Evolutionary conservation across 2,888 invertebrate genomes (phyloP).

Genomic region (Hipparchia sbordonii): DNA sequence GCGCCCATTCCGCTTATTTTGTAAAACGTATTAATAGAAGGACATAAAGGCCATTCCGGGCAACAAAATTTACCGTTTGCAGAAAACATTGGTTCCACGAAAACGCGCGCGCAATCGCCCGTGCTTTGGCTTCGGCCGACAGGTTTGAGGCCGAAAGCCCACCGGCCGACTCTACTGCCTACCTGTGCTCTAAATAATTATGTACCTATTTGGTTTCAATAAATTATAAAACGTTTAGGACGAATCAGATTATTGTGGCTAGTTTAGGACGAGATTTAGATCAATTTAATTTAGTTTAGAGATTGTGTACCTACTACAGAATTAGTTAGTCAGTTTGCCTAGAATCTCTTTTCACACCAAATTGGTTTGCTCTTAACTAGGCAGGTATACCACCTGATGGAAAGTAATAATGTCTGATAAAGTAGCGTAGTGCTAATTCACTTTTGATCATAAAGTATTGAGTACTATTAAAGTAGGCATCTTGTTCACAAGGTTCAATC

Average conservation of each 20-base stretch:
- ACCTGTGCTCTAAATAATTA: slow-evolving; percentile 29
- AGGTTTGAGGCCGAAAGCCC: slow-evolving; percentile 30
- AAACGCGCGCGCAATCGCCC: slow-evolving; percentile 25
- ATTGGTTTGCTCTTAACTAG: no score
- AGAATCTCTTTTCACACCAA: no score
- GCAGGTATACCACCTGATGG: no score
- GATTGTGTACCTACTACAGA: no score
- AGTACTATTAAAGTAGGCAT: no score
- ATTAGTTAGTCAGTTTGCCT: no score
- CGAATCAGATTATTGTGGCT: background rate
- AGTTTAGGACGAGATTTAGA: no score
- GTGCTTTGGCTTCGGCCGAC: slow-evolving; percentile 21
- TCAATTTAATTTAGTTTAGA: no score
- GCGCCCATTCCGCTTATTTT: slow-evolving; percentile 25
- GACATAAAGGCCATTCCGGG: slow-evolving; percentile 24
- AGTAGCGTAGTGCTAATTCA: no score
- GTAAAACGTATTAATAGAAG: slow-evolving; percentile 18
- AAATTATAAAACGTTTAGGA: slow-evolving; percentile 19
- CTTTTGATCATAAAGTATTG: no score
- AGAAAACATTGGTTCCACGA: slow-evolving; percentile 31
- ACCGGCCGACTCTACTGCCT: slow-evolving; percentile 21
- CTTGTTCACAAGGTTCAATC: no score
- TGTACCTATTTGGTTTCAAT: slow-evolving; percentile 25
- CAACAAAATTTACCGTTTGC: slow-evolving; percentile 31
- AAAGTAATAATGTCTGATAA: no score